Evolutionary conservation across 2,113 vertebrate species (phyloP), one percentile per base, ranked within the genome.

Genomic region (Ahaetulla prasina): DNA sequence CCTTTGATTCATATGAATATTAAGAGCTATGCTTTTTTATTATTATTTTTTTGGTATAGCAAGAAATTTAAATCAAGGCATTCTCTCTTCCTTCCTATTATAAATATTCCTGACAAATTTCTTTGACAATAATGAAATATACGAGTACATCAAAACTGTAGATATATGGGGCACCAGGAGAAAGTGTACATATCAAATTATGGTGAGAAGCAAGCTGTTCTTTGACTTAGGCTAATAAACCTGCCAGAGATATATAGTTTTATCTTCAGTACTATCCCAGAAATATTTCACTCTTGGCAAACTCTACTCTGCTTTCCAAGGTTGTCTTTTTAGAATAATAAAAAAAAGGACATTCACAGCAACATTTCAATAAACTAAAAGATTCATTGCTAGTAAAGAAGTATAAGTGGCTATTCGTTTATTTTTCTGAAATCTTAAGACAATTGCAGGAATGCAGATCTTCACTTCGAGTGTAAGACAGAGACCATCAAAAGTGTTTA

Each of bases 51-150:
- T 8, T 1, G 95, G 0, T 3, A 7, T 87, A 50, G 90, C 47
- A 0, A 92, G 85, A 94, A 94, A 86, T 1, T 0, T 90, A 80
- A 87, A 87, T 23, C 90, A 84, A 89, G 49, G 2, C 1, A 88
- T 0, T 88, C 52, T 94, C 89, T 55, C 39, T 92, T 14, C 89
- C 11, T 93, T 95, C 4, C 4, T 8, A 63, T 25, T 90, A 8
- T 39, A 95, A 95, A 93, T 16, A 53, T 7, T 85, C 43, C 94
- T 84, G 94, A 9, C 1, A 95, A 30, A 92, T 20, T 91, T 93
- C 47, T 53, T 9, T 8, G 49, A 55, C 87, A 94, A 94, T 92
- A 86, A 1, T 93, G 47, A 95, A 96, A 96, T 91, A 93, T 1
- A 30, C n/a, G 68, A 93, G 5, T 55, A 93, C 2, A 94, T 89